Evolutionary conservation across 2,888 invertebrate genomes (phyloP).

Genomic region (Rambutsinella grinnellia): DNA sequence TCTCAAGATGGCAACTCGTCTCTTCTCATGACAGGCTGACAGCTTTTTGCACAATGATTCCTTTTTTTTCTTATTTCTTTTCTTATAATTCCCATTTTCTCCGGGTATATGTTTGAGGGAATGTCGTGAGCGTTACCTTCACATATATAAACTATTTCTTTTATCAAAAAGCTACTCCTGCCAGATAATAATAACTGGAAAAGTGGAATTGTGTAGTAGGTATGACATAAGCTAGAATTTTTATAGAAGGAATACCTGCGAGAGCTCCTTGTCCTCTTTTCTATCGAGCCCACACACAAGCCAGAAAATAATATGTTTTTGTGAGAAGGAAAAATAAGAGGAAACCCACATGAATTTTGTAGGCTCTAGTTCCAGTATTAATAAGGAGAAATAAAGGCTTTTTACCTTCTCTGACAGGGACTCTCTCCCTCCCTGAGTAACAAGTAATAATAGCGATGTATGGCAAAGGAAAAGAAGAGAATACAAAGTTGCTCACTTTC

Average conservation of each 20-base stretch:
- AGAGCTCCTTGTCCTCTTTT: constrained; percentile 10
- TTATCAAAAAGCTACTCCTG: constrained; percentile 1
- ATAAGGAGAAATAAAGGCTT: constrained; percentile 35
- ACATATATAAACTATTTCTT: background rate
- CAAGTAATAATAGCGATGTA: constrained; percentile 38
- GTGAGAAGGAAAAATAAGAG: background rate
- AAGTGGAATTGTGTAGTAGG: background rate
- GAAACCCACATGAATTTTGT: constrained; percentile 43
- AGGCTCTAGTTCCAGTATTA: constrained; percentile 15
- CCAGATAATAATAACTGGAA: constrained; percentile 8
- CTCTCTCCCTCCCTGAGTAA: constrained; percentile 21
- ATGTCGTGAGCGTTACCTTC: background rate
- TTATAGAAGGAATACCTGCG: constrained; percentile 18
- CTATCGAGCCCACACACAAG: constrained; percentile 13
- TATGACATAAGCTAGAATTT: background rate
- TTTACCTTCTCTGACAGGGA: constrained; percentile 42
- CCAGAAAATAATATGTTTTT: constrained; percentile 2
- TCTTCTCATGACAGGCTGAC: constrained; percentile 63
- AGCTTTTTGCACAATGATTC: constrained; percentile 60
- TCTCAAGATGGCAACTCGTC: constrained; percentile 58
- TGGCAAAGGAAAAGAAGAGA: constrained; percentile 13
- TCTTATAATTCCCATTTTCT: constrained; percentile 54
- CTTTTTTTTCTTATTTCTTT: constrained; percentile 54
- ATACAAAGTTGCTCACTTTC: constrained; percentile 44
- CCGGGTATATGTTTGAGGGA: constrained; percentile 11